These are phyloP conservation scores for Callaeas wilsoni DNA, from an alignment of 2,113 vertebrate species.

Conservation along the genomic window DNA sequence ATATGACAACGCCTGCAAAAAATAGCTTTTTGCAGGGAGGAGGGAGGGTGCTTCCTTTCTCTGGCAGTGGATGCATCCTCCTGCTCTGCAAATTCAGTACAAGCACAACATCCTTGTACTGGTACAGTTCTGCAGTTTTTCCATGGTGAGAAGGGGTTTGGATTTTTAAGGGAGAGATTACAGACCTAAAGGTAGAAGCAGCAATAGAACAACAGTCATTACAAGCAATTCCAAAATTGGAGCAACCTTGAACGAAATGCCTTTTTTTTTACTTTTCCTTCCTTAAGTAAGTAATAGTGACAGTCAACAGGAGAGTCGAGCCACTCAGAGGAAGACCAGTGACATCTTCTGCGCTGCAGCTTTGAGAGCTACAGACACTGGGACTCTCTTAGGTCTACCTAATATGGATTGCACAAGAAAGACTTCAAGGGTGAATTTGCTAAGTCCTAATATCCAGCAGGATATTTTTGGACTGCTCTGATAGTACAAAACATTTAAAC, in stretches of 20 bases:
- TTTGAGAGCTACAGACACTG: background rate
- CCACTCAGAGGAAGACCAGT: conserved; percentile 37
- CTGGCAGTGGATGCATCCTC: background rate
- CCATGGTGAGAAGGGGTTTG: background rate
- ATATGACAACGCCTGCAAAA: conserved; percentile 17
- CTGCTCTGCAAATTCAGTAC: background rate
- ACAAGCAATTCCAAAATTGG: conserved; percentile 17
- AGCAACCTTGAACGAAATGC: conserved; percentile 12
- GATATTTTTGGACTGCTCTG: conserved; percentile 1
- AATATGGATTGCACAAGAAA: conserved; percentile 26
- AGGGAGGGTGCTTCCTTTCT: background rate
- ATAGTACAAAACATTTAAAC: background rate
- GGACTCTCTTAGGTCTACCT: conserved; percentile 19
- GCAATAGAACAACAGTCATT: background rate
- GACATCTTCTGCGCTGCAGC: background rate
- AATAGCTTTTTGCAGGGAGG: background rate
- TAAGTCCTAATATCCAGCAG: background rate
- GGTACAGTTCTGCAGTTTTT: background rate
- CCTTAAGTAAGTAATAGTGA: conserved; percentile 13
- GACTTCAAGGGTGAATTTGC: background rate
- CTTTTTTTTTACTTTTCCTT: background rate
- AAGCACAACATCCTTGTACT: background rate
- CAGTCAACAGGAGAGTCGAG: conserved; percentile 9
- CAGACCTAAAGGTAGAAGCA: background rate
- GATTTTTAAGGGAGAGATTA: background rate